A percentile compares a stretch with the other conserved stretches of the same genome.
Evolutionary conservation across 2,888 invertebrate genomes (phyloP).

Genomic region (Andrena minutula): DNA sequence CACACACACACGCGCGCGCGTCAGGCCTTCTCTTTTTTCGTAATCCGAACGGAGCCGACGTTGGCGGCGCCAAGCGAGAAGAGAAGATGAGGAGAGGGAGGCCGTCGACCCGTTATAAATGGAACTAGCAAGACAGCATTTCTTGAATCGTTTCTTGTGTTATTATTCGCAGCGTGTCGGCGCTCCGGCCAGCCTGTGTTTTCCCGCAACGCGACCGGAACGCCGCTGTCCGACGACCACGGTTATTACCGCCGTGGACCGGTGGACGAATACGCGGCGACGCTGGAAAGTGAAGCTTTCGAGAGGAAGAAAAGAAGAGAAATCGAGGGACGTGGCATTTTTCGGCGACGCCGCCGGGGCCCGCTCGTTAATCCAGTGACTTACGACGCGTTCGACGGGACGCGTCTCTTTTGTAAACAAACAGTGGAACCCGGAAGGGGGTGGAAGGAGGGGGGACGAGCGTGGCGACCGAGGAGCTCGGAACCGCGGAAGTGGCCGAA

Average conservation of each 20-base stretch:
- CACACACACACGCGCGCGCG: constrained; percentile 24
- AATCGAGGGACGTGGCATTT: constrained; percentile 45
- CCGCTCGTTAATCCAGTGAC: constrained; percentile 23
- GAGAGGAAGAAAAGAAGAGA: constrained; percentile 51
- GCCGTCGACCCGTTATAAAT: constrained; percentile 75
- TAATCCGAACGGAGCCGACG: constrained; percentile 64
- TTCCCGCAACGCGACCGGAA: constrained; percentile 48
- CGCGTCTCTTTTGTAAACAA: background rate
- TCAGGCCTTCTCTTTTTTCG: constrained; percentile 59
- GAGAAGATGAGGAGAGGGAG: constrained; percentile 65
- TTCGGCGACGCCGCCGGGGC: constrained; percentile 24
- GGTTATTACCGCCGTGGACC: constrained; percentile 43
- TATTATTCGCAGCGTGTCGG: constrained; percentile 73
- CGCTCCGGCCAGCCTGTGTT: constrained; percentile 49
- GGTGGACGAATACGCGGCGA: constrained; percentile 33
- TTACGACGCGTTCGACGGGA: constrained; percentile 10
- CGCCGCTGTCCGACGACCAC: constrained; percentile 28
- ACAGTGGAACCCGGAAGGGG: background rate
- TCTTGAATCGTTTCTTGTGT: constrained; percentile 74
- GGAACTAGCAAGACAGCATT: constrained; percentile 74
- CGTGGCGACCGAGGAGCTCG: constrained; percentile 6
- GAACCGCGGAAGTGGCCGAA: constrained; percentile 24
- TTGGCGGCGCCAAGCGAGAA: constrained; percentile 71
- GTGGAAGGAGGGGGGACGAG: background rate
- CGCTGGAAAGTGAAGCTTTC: constrained; percentile 60